Base-by-base conservation (phyloP, 2,888 invertebrate genomes). In the Drosophila pseudotalamancana region DNA sequence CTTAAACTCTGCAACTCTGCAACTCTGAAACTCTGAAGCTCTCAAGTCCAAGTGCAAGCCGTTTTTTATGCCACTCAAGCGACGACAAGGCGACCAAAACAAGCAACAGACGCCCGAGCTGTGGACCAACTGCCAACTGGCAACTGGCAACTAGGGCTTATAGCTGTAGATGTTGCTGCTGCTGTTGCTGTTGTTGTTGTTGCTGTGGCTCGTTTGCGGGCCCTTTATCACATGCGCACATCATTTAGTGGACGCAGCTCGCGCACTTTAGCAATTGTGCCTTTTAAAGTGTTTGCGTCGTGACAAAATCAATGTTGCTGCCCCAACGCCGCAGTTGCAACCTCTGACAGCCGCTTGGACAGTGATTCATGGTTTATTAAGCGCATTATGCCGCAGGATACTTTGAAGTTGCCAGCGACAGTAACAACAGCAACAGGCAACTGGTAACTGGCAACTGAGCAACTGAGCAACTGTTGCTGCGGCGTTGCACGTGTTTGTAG, bases 301-400 rank as follows among this genome's bases (percentile, higher is more conserved):
- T 84, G 84, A 84, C 84, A 84, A 84, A 87, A 84, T 84, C 84
- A 84, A 84, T 89, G 89, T 89, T 87, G 86, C 83, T 82, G 78
- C 72, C 61, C 34, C 54, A 57, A 40, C 55, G 55, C 45, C 42
- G 46, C 34, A 49, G 64, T 48, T 53, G 59, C 62, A 34, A 53
- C 43, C 46, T 48, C 72, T 82, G 82, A 82, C 87, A 77, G 86
- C 61, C 85, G 57, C 87, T 75, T 77, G 81, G 84, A 84, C 84
- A 84, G 88, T 89, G 89, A 89, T 90, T 89, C 89, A 89, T 89
- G 89, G 90, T 89, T 89, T 89, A 89, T 89, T 89, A 89, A 89
- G 89, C 90, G 88, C 84, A 89, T 89, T 89, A 89, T 88, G 88
- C 89, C 88, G 89, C 87, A 88, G 87, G 84, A 88, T 66, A 80